Evolutionary conservation across 64 coral and sea anemone species (phyloP).

Genomic region (Astreopora myriophthalma): DNA sequence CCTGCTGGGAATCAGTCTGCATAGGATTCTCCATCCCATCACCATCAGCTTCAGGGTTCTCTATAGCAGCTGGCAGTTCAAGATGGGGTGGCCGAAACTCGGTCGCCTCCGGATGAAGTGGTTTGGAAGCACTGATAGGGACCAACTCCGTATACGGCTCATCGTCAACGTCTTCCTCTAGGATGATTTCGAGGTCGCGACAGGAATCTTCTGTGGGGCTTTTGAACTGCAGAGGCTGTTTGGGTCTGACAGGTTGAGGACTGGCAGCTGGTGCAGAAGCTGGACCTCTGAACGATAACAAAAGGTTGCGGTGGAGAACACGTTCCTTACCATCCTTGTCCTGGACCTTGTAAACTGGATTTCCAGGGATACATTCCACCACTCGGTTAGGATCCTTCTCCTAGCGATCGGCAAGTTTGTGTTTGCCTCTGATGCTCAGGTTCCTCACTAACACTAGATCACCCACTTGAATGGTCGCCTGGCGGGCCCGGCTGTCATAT

Average conservation of each 20-base stretch:
- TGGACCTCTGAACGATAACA: neutral
- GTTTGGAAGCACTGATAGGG: neutral
- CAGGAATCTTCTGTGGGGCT: neutral
- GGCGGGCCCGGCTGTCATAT: conserved; percentile 24
- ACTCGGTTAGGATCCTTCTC: neutral
- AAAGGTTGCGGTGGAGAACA: neutral
- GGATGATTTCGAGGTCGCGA: neutral
- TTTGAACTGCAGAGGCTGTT: neutral
- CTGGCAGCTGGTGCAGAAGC: neutral
- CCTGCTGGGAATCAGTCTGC: neutral
- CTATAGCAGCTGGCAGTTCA: neutral
- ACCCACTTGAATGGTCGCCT: neutral
- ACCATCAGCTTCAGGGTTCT: neutral
- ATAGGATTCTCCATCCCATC: neutral
- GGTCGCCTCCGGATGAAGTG: neutral
- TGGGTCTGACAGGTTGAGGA: neutral
- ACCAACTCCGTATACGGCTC: neutral
- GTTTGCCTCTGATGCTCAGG: conserved; percentile 6
- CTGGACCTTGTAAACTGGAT: too few relatives aligned
- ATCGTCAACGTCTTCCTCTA: neutral
- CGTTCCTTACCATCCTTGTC: too few relatives aligned
- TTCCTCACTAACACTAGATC: conserved; percentile 19
- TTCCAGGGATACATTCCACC: neutral
- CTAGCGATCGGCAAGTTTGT: neutral
- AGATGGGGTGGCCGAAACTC: neutral